phyloP scores from a whole-genome alignment of 2,888 invertebrate species.

The Sarcophaga carnaria region DNA sequence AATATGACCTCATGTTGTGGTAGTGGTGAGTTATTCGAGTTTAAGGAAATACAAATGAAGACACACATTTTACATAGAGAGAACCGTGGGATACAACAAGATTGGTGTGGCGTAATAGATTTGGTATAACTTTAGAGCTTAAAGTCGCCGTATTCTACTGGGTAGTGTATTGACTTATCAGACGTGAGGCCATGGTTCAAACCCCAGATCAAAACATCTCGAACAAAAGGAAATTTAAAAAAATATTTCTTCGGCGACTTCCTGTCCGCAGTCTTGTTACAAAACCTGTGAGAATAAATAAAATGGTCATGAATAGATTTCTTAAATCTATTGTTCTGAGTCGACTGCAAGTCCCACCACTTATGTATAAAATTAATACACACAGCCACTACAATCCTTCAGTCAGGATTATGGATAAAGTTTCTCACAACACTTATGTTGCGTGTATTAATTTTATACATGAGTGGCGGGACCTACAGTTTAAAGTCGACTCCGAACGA shows the following conservation, averaged over 20 bases:
- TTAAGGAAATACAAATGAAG: background rate
- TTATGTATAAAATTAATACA: too few relatives aligned
- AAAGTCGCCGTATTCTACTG: background rate
- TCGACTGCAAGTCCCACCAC: too few relatives aligned
- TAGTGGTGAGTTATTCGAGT: background rate
- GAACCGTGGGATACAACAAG: background rate
- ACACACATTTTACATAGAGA: background rate
- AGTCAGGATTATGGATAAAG: too few relatives aligned
- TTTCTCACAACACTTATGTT: too few relatives aligned
- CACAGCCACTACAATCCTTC: too few relatives aligned
- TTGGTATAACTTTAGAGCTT: background rate
- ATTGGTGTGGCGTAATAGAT: background rate
- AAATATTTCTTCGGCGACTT: background rate
- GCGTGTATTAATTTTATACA: too few relatives aligned
- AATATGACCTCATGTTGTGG: slow-evolving; percentile 39
- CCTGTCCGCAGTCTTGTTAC: background rate
- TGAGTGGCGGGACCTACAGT: too few relatives aligned
- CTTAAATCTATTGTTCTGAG: too few relatives aligned
- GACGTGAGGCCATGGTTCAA: background rate
- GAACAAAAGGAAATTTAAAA: too few relatives aligned
- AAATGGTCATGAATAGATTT: too few relatives aligned
- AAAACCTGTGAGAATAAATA: background rate
- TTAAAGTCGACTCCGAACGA: too few relatives aligned
- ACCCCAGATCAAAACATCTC: background rate
- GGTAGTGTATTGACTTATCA: background rate